These are phyloP conservation scores for Trichonephila inaurata DNA, from an alignment of 1,140 invertebrate species.

Conservation along the genomic window DNA sequence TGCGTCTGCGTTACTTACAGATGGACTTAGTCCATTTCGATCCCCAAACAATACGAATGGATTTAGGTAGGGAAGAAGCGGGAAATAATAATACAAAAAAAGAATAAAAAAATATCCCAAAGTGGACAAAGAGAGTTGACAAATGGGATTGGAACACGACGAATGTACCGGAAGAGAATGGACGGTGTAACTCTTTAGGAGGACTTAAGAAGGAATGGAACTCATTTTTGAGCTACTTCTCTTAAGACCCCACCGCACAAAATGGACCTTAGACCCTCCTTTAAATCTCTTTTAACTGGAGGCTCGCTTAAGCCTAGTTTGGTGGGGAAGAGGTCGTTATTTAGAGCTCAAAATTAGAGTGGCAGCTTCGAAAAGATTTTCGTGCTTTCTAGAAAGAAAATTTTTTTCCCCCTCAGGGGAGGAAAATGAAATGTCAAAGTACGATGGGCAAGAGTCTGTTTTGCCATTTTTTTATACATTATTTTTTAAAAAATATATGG, in stretches of 20 bases:
- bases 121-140: constrained; percentile 67
- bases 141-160: constrained; percentile 62
- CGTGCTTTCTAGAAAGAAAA: neutral
- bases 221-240: constrained; percentile 59
- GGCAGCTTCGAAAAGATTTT: neutral
- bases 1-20: neutral
- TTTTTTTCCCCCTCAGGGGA: neutral
- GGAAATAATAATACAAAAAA: neutral
- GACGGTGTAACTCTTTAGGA: constrained; percentile 65
- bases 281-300: constrained; percentile 52
- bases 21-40: constrained; percentile 32
- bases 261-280: neutral
- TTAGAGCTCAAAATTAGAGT: constrained; percentile 5
- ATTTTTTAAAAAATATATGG: too few relatives aligned
- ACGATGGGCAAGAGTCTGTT: neutral
- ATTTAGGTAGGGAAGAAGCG: neutral
- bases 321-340: neutral
- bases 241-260: neutral
- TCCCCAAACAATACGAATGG: neutral
- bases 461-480: neutral
- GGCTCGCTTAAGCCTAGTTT: neutral
- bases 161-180: constrained; percentile 70
- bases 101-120: neutral
- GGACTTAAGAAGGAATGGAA: constrained; percentile 60
- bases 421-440: neutral